Evolutionary conservation across 1,140 invertebrate genomes (phyloP), one percentile per base, ranked within the genome.

Genomic region (Eupeodes corollae): DNA sequence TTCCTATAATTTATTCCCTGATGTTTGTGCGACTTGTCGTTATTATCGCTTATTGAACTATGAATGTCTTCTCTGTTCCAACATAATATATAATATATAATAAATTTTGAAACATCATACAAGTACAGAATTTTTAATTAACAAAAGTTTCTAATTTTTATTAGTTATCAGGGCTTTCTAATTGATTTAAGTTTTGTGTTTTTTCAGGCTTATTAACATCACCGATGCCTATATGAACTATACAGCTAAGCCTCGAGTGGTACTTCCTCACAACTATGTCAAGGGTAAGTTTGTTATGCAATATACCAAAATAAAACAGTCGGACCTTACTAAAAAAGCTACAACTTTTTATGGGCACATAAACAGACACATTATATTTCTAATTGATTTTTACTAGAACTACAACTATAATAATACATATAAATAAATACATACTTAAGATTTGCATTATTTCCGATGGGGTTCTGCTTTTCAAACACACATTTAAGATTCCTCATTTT

Each of bases 181-280:
- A 49, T 42, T 55, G 48, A 54, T 42, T 19, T 46, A 32, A 38
- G 32, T 35, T 14, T 16, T 31, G 13, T 38, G n/a, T n/a, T n/a
- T 55, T 66, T 65, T 49, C 53, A 67, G 63, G 63, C 56, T 64
- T 49, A 53, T 58, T 54, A 62, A 61, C 56, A 60, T 59, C 51
- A 58, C 63, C 51, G 73, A 74, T 56, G 72, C 75, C 43, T 72
- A 75, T 54, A 73, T 73, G 55, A 81, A 80, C 63, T 75, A 78
- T 52, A 79, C 76, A 35, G 59, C 79, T 38, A 78, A 78, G 56
- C 78, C 80, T 3, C 70, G 75, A 51, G 74, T 80, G 30, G 77
- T 82, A 33, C 61, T 84, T 46, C 80, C 81, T 11, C 74, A 81
- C 55, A 75, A 78, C 67, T 83, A 83, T 72, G 75, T 82, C 37